Evolutionary conservation across 2,797 vertebrate species (phyloP), one percentile per base, ranked within the genome.

Genomic region (Garrulus glandarius): DNA sequence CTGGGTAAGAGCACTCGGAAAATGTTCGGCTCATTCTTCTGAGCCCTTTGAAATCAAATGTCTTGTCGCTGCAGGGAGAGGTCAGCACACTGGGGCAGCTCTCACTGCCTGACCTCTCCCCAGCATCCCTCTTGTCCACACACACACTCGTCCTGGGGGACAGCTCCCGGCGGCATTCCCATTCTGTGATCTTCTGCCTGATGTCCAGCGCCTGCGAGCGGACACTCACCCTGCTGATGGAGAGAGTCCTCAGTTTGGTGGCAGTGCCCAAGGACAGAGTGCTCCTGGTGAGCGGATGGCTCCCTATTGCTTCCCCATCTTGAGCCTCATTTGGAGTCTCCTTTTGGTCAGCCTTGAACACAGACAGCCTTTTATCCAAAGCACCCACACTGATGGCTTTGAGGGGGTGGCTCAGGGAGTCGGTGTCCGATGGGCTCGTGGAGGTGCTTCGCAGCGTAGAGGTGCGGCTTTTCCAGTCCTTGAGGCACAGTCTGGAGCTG

Each of bases 1-100:
- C 99, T 0, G 99, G 99, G 97, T 99, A 99, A 89, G 99, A 99
- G 93, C 99, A 99, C 98, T 99, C 99, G 0, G 99, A 99, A 98
- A 99, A 99, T 4, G 99, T 99, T 57, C 98, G 98, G 98, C 99
- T 99, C 99, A 99, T 99, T 96, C 99, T 99, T 97, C 99, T 98
- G 93, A 98, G 97, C 78, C 98, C 98, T 98, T 99, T 99, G 94
- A 99, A 99, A 96, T 99, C 99, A 55, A 99, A 99, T 0, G 99
- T 98, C 97, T 99, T 99, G 85, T 99, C 99, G 1, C 99, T 99
- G 95, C 99, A 99, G 72, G 99, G 99, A 90, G 99, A 99, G 14
- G 99, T 98, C 91, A 99, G 98, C 95, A 99, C 97, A 2, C 99
- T 99, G 68, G 99, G 98, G 95, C 99, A 99, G 97, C 99, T 98